Evolutionary conservation across 1,140 invertebrate species (phyloP).

Genomic region (Drosophila mayri): DNA sequence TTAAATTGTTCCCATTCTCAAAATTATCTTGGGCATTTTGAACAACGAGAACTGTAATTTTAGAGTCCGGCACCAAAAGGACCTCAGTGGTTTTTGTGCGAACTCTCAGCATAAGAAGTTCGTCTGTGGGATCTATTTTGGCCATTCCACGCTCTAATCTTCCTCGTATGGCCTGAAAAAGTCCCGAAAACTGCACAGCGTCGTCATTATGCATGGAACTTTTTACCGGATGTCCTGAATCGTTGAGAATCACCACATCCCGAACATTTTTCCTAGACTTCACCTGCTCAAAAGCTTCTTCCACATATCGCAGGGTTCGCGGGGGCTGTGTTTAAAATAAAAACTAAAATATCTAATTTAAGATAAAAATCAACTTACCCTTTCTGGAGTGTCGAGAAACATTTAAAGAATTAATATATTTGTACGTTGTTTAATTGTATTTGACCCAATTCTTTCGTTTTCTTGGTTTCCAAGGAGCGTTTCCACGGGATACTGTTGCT

Average conservation of each 20-base stretch:
- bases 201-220: slow-evolving; percentile 61
- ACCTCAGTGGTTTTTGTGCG: slow-evolving; percentile 73
- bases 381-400: slow-evolving; percentile 44
- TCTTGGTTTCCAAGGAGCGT: slow-evolving; percentile 33
- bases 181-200: slow-evolving; percentile 65
- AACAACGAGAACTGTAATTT: slow-evolving; percentile 77
- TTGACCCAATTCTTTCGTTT: slow-evolving; percentile 6
- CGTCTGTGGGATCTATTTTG: slow-evolving; percentile 71
- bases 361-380: slow-evolving; percentile 7
- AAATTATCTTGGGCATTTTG: slow-evolving; percentile 68
- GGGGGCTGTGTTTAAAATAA: slow-evolving; percentile 24
- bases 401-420: slow-evolving; percentile 16
- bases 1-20: slow-evolving; percentile 1
- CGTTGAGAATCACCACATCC: slow-evolving; percentile 73
- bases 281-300: slow-evolving; percentile 65
- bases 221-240: slow-evolving; percentile 71
- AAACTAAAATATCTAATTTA: background rate
- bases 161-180: slow-evolving; percentile 65
- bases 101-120: slow-evolving; percentile 69
- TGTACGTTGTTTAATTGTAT: background rate
- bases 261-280: slow-evolving; percentile 62
- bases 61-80: slow-evolving; percentile 70
- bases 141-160: slow-evolving; percentile 65
- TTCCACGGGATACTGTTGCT: slow-evolving; percentile 11
- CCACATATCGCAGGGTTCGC: slow-evolving; percentile 69